A percentile compares a stretch with the other conserved stretches of the same genome.
Evolutionary conservation across 1,140 invertebrate species (phyloP).

Genomic region (Pseudobourletiella spinata): DNA sequence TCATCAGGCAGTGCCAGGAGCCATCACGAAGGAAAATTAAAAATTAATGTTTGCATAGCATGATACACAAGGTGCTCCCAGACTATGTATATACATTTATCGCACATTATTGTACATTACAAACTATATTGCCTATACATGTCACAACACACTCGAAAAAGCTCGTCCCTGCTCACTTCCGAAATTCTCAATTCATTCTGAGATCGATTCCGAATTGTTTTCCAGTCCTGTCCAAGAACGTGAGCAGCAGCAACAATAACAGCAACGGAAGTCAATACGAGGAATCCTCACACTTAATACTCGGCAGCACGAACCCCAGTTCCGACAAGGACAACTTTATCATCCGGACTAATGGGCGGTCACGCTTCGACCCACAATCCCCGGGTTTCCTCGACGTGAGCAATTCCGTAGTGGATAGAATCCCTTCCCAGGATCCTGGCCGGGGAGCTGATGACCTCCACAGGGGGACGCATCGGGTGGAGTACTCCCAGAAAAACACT

Average conservation of each 20-base stretch:
- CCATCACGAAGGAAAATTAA: too few relatives aligned
- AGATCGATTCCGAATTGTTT: constrained; percentile 4
- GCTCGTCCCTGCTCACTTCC: too few relatives aligned
- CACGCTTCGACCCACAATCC: constrained; percentile 7
- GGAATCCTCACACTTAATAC: constrained; percentile 25
- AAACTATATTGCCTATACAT: too few relatives aligned
- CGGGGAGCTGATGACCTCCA: background rate
- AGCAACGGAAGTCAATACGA: constrained; percentile 29
- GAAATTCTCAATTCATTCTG: background rate
- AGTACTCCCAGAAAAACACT: background rate
- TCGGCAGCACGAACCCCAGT: background rate
- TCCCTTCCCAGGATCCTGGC: background rate
- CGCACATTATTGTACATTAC: too few relatives aligned
- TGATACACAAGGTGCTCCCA: too few relatives aligned
- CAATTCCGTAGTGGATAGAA: constrained; percentile 16
- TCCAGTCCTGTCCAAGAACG: constrained; percentile 32
- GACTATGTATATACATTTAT: too few relatives aligned
- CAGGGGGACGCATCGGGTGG: background rate
- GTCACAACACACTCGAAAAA: too few relatives aligned
- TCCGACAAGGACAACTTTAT: constrained; percentile 1
- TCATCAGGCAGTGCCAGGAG: too few relatives aligned
- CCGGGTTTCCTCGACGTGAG: constrained; percentile 8
- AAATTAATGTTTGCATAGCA: too few relatives aligned
- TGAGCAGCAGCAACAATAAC: constrained; percentile 26
- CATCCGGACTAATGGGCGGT: constrained; percentile 1